Evolutionary conservation across 2,888 invertebrate genomes (phyloP).

Genomic region (Acleris sparsana): DNA sequence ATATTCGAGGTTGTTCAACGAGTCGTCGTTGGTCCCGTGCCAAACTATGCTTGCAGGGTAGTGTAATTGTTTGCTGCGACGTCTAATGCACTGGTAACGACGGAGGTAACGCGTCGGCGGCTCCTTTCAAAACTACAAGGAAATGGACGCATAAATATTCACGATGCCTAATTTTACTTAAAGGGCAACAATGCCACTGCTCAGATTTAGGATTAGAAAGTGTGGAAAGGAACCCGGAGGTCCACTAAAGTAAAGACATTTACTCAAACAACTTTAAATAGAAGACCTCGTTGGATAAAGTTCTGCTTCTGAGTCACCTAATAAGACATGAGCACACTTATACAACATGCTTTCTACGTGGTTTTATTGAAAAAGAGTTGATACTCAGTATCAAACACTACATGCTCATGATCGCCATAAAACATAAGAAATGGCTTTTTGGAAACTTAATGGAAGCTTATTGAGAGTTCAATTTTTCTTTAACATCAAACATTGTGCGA

Average conservation of each 20-base stretch:
- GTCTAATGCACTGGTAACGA: slow-evolving; percentile 67
- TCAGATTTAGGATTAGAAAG: no score
- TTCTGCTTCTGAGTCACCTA: no score
- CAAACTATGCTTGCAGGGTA: slow-evolving; percentile 70
- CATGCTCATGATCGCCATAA: no score
- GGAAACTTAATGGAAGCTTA: neutral
- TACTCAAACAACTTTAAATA: no score
- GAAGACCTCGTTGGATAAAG: no score
- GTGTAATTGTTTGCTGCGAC: slow-evolving; percentile 69
- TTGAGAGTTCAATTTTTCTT: slow-evolving; percentile 40
- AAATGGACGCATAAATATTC: slow-evolving; percentile 31
- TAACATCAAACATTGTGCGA: slow-evolving; percentile 59
- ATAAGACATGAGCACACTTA: no score
- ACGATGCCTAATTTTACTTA: slow-evolving; percentile 7
- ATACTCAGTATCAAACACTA: no score
- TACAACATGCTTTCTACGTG: no score
- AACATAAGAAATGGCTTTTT: neutral
- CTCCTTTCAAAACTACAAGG: slow-evolving; percentile 41
- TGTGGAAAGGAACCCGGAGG: no score
- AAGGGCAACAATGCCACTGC: no score
- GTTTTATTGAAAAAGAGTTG: no score
- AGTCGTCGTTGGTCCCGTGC: slow-evolving; percentile 69
- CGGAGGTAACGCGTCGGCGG: slow-evolving; percentile 50
- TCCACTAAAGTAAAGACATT: no score
- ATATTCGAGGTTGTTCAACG: slow-evolving; percentile 66